phyloP scores from a whole-genome alignment of 2,113 vertebrate species.

The Ctenodactylus gundi region DNA sequence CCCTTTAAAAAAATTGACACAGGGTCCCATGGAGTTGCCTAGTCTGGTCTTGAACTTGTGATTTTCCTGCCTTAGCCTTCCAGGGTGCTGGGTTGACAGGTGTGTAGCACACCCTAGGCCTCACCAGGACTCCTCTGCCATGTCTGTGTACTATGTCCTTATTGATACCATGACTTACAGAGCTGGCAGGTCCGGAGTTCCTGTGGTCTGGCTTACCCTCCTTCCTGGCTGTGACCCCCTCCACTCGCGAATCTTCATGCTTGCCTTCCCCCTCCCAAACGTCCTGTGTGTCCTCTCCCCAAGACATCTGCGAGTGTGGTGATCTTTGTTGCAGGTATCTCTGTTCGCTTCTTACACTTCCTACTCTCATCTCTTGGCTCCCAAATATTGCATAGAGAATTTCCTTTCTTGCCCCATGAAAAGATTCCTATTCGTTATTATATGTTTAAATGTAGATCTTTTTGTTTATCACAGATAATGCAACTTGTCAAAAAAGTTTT shows the following conservation, averaged over 20 bases:
- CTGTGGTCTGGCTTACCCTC: neutral
- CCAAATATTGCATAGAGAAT: neutral
- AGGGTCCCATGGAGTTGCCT: no score
- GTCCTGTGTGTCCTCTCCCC: neutral
- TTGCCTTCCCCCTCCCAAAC: neutral
- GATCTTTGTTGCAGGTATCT: rapidly evolving
- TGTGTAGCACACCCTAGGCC: no score
- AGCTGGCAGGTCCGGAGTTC: rapidly evolving
- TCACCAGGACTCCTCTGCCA: neutral
- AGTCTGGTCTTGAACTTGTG: no score
- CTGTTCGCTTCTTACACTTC: neutral
- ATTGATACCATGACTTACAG: neutral
- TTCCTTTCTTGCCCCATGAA: neutral
- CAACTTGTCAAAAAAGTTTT: neutral
- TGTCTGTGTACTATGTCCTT: neutral
- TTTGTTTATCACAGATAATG: neutral
- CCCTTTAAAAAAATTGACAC: no score
- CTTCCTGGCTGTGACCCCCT: rapidly evolving
- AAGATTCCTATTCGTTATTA: neutral
- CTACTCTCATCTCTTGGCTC: neutral
- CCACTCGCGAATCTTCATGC: no score
- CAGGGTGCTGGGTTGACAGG: no score
- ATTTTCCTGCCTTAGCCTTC: no score
- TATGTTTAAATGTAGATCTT: neutral
- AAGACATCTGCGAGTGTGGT: no score